Percentiles rank a stretch among this genome's conserved stretches.
phyloP scores from a whole-genome alignment of 1,140 invertebrate species.

The Dendrolimus kikuchii region DNA sequence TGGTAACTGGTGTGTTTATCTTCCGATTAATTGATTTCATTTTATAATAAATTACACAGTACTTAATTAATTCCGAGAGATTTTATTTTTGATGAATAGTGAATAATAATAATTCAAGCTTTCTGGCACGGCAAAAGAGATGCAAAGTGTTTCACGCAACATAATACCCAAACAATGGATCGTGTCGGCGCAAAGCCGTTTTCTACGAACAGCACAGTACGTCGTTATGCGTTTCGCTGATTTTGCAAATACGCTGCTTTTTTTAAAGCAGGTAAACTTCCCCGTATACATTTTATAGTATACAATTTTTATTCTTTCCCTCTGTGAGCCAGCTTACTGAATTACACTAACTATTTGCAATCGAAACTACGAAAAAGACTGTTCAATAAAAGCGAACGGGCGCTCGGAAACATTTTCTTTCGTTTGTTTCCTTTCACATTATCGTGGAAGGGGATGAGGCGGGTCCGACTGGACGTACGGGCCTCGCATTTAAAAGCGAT shows the following conservation, averaged over 20 bases:
- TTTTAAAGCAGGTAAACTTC: constrained; percentile 28
- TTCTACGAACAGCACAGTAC: constrained; percentile 25
- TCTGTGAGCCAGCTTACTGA: constrained; percentile 46
- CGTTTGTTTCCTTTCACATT: constrained; percentile 69
- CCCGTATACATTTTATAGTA: constrained; percentile 34
- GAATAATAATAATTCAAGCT: not conserved
- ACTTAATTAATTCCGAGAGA: not conserved
- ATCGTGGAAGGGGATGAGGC: constrained; percentile 59
- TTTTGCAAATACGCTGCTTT: constrained; percentile 36
- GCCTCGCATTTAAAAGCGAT: constrained; percentile 68
- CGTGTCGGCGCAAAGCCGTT: constrained; percentile 23
- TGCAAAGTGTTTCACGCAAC: constrained; percentile 33
- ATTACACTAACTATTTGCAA: constrained; percentile 69
- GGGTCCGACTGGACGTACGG: constrained; percentile 53
- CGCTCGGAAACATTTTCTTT: constrained; percentile 68
- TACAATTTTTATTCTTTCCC: constrained; percentile 41
- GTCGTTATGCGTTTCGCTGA: constrained; percentile 36
- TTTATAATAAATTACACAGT: no score
- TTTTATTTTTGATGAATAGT: not conserved
- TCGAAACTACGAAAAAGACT: constrained; percentile 62
- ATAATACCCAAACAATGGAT: constrained; percentile 32
- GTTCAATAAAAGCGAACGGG: constrained; percentile 63
- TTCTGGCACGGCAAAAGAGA: constrained; percentile 18
- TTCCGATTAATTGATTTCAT: no score
- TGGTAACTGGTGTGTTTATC: no score